phyloP scores from a whole-genome alignment of 2,888 invertebrate genomes.

The Phaonia tiefii region DNA sequence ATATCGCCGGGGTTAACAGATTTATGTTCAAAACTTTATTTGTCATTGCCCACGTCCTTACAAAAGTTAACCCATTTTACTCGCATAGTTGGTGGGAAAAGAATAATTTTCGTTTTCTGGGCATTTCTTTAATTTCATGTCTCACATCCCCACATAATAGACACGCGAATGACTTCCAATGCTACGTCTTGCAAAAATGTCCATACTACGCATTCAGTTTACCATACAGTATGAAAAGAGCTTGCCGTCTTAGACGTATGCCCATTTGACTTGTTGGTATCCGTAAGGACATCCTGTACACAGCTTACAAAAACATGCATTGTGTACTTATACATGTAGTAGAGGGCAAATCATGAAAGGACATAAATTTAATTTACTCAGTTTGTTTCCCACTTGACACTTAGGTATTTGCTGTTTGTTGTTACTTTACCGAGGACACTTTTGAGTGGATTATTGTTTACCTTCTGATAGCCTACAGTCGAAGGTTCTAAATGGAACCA shows the following conservation, averaged over 20 bases:
- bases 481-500: neutral
- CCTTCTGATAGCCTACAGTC: conserved; percentile 9
- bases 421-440: conserved; percentile 14
- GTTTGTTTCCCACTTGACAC: neutral
- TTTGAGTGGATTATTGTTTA: conserved; percentile 13
- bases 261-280: neutral
- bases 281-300: neutral
- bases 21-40: too few relatives aligned
- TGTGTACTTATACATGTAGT: conserved; percentile 6
- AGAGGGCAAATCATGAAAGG: too few relatives aligned
- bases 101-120: too few relatives aligned
- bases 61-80: too few relatives aligned
- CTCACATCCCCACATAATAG: too few relatives aligned
- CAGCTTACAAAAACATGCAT: conserved; percentile 2
- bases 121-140: too few relatives aligned
- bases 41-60: too few relatives aligned
- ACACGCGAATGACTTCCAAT: too few relatives aligned
- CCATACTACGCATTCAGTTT: too few relatives aligned
- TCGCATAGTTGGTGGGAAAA: too few relatives aligned
- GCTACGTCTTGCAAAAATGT: too few relatives aligned
- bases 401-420: conserved; percentile 18
- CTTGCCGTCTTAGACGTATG: neutral
- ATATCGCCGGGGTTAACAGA: too few relatives aligned
- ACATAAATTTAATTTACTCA: neutral
- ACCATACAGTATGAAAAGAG: neutral